Conservation (phyloP, 1,140 invertebrate genomes). For the Atopsyche davidsoni region DNA sequence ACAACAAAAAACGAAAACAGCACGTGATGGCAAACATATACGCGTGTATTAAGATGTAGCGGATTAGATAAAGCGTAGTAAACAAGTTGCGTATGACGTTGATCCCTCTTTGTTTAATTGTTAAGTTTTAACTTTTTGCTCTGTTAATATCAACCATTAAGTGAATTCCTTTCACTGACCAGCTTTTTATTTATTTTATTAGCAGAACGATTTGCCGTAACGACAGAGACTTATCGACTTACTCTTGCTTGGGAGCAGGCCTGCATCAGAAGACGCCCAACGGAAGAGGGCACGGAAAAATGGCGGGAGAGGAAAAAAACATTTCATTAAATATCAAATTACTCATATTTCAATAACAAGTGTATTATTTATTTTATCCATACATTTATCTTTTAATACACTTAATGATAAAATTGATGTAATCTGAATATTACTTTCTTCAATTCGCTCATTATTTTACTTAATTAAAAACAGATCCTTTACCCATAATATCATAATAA, state of each 20-base stretch:
- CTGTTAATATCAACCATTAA: conserved; percentile 28
- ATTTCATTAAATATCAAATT: conserved; percentile 30
- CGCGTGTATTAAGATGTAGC: conserved; percentile 14
- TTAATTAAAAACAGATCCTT: no score
- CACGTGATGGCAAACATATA: conserved; percentile 4
- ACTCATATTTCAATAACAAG: conserved; percentile 15
- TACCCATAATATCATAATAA: no score
- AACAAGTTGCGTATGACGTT: conserved; percentile 7
- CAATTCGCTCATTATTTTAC: no score
- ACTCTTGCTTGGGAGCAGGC: conserved; percentile 49
- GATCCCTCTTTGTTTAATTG: conserved; percentile 8
- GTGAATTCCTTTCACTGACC: conserved; percentile 36
- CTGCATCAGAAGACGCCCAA: conserved; percentile 34
- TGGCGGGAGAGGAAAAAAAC: conserved; percentile 40
- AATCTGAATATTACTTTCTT: no score
- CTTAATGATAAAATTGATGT: no score
- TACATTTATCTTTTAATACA: no score
- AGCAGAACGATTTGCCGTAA: conserved; percentile 30
- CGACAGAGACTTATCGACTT: conserved; percentile 34
- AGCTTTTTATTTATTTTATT: conserved; percentile 39
- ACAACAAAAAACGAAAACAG: not conserved
- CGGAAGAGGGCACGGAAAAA: conserved; percentile 32
- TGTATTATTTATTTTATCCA: not conserved
- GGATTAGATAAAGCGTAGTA: conserved; percentile 7
- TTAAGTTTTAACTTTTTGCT: conserved; percentile 22